A percentile compares a stretch with the other conserved stretches of the same genome.
phyloP scores from a whole-genome alignment of 1,140 invertebrate genomes.

The Heliconius congener region DNA sequence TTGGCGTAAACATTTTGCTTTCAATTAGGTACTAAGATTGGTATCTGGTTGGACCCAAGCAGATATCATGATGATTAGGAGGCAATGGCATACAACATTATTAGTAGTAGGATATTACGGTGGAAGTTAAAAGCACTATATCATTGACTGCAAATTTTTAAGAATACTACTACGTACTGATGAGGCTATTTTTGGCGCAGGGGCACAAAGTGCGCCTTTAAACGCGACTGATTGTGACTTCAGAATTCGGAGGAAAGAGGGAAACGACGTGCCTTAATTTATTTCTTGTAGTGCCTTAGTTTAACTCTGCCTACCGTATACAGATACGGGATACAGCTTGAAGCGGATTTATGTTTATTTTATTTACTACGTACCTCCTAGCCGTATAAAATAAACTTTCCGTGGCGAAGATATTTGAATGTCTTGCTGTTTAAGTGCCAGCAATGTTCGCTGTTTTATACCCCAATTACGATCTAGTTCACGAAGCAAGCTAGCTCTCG shows the following conservation, averaged over 20 bases:
- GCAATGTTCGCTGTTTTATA: conserved; percentile 57
- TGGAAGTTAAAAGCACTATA: background rate
- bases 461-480: conserved; percentile 71
- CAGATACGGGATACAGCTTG: too few species aligned
- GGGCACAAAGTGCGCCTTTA: too few species aligned
- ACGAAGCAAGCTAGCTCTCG: conserved; percentile 60
- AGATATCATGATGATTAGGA: background rate
- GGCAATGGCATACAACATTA: background rate
- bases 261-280: too few species aligned
- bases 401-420: conserved; percentile 71
- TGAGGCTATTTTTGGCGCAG: too few species aligned
- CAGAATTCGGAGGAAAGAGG: too few species aligned
- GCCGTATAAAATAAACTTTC: conserved; percentile 73
- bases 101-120: background rate
- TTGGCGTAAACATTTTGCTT: background rate
- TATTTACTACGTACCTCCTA: conserved; percentile 53
- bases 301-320: too few species aligned
- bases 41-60: background rate
- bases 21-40: background rate
- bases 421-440: conserved; percentile 61
- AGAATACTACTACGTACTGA: background rate
- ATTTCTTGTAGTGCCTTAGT: too few species aligned
- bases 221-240: too few species aligned
- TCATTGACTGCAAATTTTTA: background rate
- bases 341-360: too few species aligned